Percentiles rank a stretch among this genome's conserved stretches.
Conservation (phyloP, 1,140 invertebrate species). For the Panonychus citri region DNA sequence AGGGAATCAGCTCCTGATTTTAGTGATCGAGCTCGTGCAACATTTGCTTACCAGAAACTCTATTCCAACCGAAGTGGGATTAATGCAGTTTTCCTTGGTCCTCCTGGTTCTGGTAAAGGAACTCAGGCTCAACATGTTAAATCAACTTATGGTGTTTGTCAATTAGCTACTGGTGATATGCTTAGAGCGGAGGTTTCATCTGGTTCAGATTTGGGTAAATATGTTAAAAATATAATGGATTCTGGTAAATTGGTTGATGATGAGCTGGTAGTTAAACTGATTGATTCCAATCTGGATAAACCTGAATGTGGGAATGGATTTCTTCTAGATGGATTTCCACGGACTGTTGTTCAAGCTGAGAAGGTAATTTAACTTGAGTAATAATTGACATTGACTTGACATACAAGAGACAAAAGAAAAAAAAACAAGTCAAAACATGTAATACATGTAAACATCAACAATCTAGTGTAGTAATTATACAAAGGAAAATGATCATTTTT, state of each 20-base stretch:
- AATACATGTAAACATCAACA: not conserved
- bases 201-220: slow-evolving; percentile 56
- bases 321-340: slow-evolving; percentile 84
- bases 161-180: slow-evolving; percentile 48
- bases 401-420: too few species aligned
- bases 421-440: too few species aligned
- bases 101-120: slow-evolving; percentile 85
- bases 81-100: slow-evolving; percentile 71
- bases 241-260: slow-evolving; percentile 79
- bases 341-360: slow-evolving; percentile 76
- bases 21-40: too few species aligned
- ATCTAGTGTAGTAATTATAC: too few species aligned
- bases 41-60: too few species aligned
- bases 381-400: not conserved
- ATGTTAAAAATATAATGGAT: slow-evolving; percentile 70
- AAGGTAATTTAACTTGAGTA: slow-evolving; percentile 41
- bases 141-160: slow-evolving; percentile 74
- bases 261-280: slow-evolving; percentile 82
- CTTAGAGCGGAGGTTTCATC: slow-evolving; percentile 67
- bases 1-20: too few species aligned
- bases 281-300: slow-evolving; percentile 69
- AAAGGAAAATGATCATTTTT: too few species aligned
- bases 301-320: slow-evolving; percentile 84
- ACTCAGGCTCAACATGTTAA: slow-evolving; percentile 77
- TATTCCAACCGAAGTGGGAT: slow-evolving; percentile 28